Conservation (phyloP, 2,113 vertebrate species). For the Puffinus mauretanicus region DNA sequence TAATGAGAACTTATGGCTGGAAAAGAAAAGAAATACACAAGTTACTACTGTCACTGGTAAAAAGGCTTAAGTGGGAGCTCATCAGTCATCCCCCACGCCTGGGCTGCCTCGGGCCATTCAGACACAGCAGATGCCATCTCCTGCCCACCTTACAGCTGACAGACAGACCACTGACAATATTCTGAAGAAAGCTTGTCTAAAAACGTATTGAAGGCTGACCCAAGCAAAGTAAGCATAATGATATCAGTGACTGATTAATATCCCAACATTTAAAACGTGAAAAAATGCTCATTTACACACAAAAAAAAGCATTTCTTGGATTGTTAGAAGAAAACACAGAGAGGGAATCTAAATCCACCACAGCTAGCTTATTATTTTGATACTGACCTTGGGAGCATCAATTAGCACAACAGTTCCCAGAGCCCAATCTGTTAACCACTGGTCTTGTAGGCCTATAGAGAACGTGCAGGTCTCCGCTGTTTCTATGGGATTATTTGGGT, state of each 20-base stretch:
- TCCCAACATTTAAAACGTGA: rapidly evolving
- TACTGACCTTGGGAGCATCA: not conserved
- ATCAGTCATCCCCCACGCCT: not conserved
- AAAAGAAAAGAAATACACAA: not conserved
- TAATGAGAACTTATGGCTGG: conserved; percentile 12
- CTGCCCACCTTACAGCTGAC: not conserved
- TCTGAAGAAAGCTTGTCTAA: not conserved
- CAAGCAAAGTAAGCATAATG: not conserved
- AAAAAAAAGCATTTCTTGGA: not conserved
- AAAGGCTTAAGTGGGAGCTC: not conserved
- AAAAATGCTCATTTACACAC: not conserved
- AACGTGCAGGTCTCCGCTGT: not conserved
- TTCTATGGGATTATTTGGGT: not conserved
- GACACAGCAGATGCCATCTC: not conserved
- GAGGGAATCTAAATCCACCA: not conserved
- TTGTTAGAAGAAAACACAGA: not conserved
- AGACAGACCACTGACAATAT: not conserved
- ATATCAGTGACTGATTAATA: not conserved
- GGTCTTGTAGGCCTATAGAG: not conserved
- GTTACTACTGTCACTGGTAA: not conserved
- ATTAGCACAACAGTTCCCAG: not conserved
- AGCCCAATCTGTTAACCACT: not conserved
- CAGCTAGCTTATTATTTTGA: not conserved
- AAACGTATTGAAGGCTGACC: not conserved
- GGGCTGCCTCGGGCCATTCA: conserved; percentile 5